phyloP scores from a whole-genome alignment of 2,888 invertebrate genomes.

The Lepidocyrtoides sp. region DNA sequence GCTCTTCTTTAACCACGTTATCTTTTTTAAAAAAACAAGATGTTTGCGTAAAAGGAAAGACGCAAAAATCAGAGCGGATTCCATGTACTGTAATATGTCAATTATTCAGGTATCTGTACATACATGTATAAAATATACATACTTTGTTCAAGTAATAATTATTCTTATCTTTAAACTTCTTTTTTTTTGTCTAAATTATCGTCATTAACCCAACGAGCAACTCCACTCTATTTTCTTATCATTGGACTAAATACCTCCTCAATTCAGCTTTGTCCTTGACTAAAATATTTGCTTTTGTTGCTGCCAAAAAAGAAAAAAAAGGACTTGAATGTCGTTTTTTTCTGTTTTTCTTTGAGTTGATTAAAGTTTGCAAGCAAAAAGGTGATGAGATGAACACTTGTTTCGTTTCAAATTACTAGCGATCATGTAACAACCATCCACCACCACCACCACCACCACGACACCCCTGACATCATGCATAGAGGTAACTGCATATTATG shows the following conservation, averaged over 20 bases:
- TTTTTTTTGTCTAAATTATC: conserved; percentile 1
- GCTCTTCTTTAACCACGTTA: not conserved
- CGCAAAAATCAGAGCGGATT: too few species aligned
- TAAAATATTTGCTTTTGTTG: not conserved
- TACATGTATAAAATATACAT: not conserved
- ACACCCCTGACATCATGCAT: conserved; percentile 11
- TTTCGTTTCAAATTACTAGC: conserved; percentile 67
- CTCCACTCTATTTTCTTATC: not conserved
- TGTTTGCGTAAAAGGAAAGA: too few species aligned
- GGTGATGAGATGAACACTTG: conserved; percentile 59
- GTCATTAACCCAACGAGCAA: not conserved
- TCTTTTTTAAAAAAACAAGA: not conserved
- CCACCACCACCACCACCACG: conserved; percentile 18
- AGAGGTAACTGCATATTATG: not conserved
- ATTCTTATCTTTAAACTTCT: conserved; percentile 8
- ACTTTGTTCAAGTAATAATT: not conserved
- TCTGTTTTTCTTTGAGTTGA: conserved; percentile 25
- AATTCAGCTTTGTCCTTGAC: conserved; percentile 11
- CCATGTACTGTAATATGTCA: too few species aligned
- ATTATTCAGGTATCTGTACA: too few species aligned
- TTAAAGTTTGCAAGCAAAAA: conserved; percentile 25
- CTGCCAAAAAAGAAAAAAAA: conserved; percentile 1
- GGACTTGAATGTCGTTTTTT: not conserved
- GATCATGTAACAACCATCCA: conserved; percentile 44
- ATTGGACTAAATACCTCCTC: not conserved